Evolutionary conservation across 2,113 vertebrate genomes (phyloP), one percentile per base, ranked within the genome.

Genomic region (Pleuronectes platessa): DNA sequence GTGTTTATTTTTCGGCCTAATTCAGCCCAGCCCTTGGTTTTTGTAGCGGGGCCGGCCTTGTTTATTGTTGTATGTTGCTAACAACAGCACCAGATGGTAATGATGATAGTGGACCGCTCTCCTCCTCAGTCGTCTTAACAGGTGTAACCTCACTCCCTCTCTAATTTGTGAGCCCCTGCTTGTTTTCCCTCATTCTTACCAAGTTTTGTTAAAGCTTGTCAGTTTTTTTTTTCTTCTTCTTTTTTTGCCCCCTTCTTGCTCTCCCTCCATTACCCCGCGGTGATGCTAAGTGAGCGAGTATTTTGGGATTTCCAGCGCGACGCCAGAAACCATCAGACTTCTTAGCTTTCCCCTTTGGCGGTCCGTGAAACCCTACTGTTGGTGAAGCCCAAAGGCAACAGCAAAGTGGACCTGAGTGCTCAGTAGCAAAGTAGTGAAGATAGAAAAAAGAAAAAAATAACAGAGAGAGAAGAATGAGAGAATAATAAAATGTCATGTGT

Each of bases 31-130:
- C 82, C 82, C 68, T 86, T 8, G 53, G 71, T 93, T 85, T 82
- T 67, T 85, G 79, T 63, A 79, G 47, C 66, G 26, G 7, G 51
- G 55, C n/a, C 55, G 24, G 76, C 58, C 68, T 75, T 91, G 90
- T 92, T 92, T 91, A 92, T 86, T 86, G 88, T 83, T 87, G 70
- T 31, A 61, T 88, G 88, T 92, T 92, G 83, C 90, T 93, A 91
- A 83, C 84, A 92, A 90, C 89, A 92, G 86, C 89, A 65, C 26
- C 92, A 91, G 83, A 89, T 93, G 91, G 61, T 77, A 85, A 86
- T 69, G 79, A 88, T 91, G 88, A 90, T 71, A 71, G 68, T 51
- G 40, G n/a, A 62, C 68, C 68, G 2, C 66, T 55, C 71, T 82
- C 72, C 82, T 83, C 77, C 61, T 14, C 60, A 51, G 60, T 74